Base-by-base conservation (phyloP, 2,888 invertebrate genomes). In the Zelleria hepariella region DNA sequence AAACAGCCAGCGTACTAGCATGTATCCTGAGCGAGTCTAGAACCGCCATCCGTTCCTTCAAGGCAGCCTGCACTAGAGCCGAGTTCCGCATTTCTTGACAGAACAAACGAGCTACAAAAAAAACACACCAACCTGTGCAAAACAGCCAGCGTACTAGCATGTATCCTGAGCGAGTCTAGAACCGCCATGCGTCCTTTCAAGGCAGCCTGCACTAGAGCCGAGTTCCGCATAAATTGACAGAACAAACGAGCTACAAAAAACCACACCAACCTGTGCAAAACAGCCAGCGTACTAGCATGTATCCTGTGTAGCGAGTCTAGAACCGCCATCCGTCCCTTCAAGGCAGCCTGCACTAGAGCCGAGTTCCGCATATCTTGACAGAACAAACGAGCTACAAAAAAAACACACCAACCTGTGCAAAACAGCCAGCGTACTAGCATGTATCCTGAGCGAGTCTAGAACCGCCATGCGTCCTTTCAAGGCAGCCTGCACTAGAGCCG, bases 241-340 rank as follows among this genome's bases (percentile, higher is more conserved):
- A n/a, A n/a, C n/a, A n/a, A n/a, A n/a, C n/a, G n/a, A n/a, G n/a
- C n/a, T n/a, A n/a, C n/a, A n/a, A n/a, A n/a, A n/a, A n/a, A n/a
- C n/a, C n/a, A n/a, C n/a, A n/a, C n/a, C n/a, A n/a, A n/a, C 95
- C 96, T 92, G 71, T 98, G 95, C 58, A 99, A 84, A n/a, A 98
- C n/a, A n/a, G n/a, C n/a, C n/a, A n/a, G n/a, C n/a, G n/a, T n/a
- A n/a, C n/a, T n/a, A n/a, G n/a, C n/a, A n/a, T n/a, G n/a, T n/a
- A n/a, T n/a, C n/a, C n/a, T n/a, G n/a, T n/a, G n/a, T n/a, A n/a
- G n/a, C n/a, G n/a, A n/a, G n/a, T n/a, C n/a, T n/a, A n/a, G n/a
- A n/a, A n/a, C n/a, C n/a, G n/a, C 95, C 71, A 97, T 83, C 71
- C 94, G 93, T 1, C 98, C 98, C 57, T 93, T 91, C 60, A 96